A percentile compares a stretch with the other conserved stretches of the same genome.
These are phyloP conservation scores for Platygyra sinensis DNA, from an alignment of 64 coral and sea anemone species.

Conservation along the genomic window DNA sequence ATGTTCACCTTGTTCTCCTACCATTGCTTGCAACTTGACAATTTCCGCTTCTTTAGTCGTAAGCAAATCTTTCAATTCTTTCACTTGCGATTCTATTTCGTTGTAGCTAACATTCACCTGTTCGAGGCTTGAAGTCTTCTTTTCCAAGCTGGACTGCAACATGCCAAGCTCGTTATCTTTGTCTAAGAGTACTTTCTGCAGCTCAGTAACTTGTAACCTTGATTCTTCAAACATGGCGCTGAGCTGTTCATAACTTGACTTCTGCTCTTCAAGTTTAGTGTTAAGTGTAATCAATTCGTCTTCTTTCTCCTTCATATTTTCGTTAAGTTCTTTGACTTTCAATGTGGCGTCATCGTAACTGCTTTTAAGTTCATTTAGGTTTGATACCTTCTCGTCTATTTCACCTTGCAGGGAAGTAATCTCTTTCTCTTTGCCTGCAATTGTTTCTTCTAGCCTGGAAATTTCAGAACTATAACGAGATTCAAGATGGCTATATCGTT, in stretches of 20 bases:
- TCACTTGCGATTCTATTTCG: neutral
- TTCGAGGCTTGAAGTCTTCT: neutral
- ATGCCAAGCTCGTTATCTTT: neutral
- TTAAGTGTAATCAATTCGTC: neutral
- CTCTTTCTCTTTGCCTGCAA: slow-evolving; percentile 5
- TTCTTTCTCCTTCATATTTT: slow-evolving; percentile 13
- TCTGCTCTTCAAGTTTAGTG: neutral
- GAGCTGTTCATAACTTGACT: neutral
- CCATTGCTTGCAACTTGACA: neutral
- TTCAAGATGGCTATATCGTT: slow-evolving; percentile 11
- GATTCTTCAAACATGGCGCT: neutral
- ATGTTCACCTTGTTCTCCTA: slow-evolving; percentile 4
- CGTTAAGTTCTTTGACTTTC: slow-evolving; percentile 1
- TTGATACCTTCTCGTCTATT: neutral
- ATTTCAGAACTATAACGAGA: neutral
- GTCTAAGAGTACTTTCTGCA: neutral
- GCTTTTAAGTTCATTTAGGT: slow-evolving; percentile 2
- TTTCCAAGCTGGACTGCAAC: slow-evolving; percentile 1
- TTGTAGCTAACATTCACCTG: slow-evolving; percentile 1
- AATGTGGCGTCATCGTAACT: slow-evolving; percentile 18
- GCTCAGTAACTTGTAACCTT: neutral
- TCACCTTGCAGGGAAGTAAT: neutral
- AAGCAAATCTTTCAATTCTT: slow-evolving; percentile 6
- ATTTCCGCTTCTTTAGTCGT: neutral
- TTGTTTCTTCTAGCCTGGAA: neutral